Evolutionary conservation across 2,888 invertebrate species (phyloP).

Genomic region (Sarcophaga subvicina): DNA sequence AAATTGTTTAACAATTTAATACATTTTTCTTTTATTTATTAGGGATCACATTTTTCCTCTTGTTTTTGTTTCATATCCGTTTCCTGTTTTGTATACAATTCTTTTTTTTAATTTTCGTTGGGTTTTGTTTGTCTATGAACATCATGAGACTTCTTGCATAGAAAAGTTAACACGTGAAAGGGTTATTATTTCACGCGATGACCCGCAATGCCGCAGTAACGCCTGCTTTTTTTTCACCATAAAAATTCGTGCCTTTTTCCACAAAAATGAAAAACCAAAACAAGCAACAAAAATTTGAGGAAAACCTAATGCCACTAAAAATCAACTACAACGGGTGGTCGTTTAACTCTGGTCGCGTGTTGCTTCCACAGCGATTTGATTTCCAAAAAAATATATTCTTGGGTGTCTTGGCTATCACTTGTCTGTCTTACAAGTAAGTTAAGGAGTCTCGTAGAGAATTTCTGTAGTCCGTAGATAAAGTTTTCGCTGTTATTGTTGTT

Average conservation of each 20-base stretch:
- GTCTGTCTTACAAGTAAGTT: conserved; percentile 23
- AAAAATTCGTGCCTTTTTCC: conserved; percentile 63
- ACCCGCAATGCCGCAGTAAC: conserved; percentile 75
- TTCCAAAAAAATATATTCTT: conserved; percentile 20
- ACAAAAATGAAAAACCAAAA: neutral
- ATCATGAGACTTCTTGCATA: conserved; percentile 36
- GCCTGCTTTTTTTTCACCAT: conserved; percentile 61
- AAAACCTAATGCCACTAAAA: conserved; percentile 24
- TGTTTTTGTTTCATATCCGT: conserved; percentile 64
- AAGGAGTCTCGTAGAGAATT: neutral
- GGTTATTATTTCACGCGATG: conserved; percentile 77
- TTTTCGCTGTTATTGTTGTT: conserved; percentile 37
- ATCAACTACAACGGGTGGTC: conserved; percentile 67
- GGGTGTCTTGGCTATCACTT: neutral
- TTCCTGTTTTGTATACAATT: conserved; percentile 59
- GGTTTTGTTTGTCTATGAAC: conserved; percentile 14
- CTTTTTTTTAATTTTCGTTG: conserved; percentile 30
- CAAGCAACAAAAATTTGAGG: conserved; percentile 3
- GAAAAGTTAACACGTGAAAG: conserved; percentile 71
- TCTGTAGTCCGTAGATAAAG: conserved; percentile 31
- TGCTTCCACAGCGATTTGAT: conserved; percentile 9
- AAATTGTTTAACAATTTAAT: conserved; percentile 66
- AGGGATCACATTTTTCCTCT: conserved; percentile 34
- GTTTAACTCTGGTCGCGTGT: conserved; percentile 68
- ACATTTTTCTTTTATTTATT: conserved; percentile 47